Base-by-base conservation (phyloP, 2,888 invertebrate genomes). In the Ichneumoninae sp. region DNA sequence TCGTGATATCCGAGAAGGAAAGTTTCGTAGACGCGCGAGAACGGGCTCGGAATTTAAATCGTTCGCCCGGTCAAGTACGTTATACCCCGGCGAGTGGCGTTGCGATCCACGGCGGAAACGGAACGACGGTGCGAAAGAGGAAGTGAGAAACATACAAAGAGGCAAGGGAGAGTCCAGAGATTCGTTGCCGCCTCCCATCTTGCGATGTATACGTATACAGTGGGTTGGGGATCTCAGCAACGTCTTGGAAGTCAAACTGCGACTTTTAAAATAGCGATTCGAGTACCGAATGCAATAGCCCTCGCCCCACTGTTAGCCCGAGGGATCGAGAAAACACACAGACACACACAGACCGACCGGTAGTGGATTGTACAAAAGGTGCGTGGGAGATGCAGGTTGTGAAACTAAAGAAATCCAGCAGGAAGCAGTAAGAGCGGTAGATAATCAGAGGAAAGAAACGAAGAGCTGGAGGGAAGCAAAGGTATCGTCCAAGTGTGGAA, bases 251-350 rank as follows among this genome's bases (percentile, higher is more conserved):
- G 82, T 77, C 73, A 88, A 90, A 90, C 89, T 88, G 87, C 77
- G 47, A 87, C 88, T 89, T 89, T 88, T 88, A 90, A 91, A 86
- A 22, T 88, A 87, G 88, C 89, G 88, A 87, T 88, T 89, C 88
- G 81, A 85, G 88, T 89, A 91, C 91, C 89, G 89, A 91, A 91
- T 89, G 89, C 87, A 87, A 89, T 90, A 86, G 88, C 87, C 82
- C 47, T 63, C 36, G 44, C n/a, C 40, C 22, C 71, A 36, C 79
- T 71, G 16, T 40, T 40, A 70, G 57, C 74, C 74, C 70, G 19
- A 54, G 22, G 57, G 66, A 60, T 63, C 63, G 52, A 63, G n/a
- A 19, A 10, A 26, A 26, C 19, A 40, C 44, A n/a, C 8, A 16
- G 44, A 16, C 1, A 10, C 10, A 40, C 40, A 16, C 44, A 16